Evolutionary conservation across 2,113 vertebrate genomes (phyloP), one percentile per base, ranked within the genome.

Genomic region (Seriola dumerili): DNA sequence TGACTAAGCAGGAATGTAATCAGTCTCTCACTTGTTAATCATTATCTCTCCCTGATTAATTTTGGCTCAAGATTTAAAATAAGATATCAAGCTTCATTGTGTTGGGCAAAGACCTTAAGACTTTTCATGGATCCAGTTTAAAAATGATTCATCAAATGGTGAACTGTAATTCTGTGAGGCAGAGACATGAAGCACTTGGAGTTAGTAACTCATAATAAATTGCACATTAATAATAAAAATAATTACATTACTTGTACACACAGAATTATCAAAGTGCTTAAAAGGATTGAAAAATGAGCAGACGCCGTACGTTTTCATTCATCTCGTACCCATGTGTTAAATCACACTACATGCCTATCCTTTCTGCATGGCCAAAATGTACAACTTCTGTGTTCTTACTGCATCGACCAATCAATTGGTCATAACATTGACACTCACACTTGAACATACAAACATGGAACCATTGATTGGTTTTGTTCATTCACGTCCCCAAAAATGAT

Each of bases 11-110:
- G 78, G 42, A 81, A 85, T 76, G 87, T 90, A 91, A 91, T 92
- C 90, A 89, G 85, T 76, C 79, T 78, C 85, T 88, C 76, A 83
- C 87, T 92, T 90, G 80, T 87, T 90, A 83, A 91, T 93, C 87
- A 89, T 92, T 87, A 91, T 85, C 82, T 80, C 58, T 68, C 73
- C 78, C 78, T 90, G 89, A 92, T 91, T 92, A 86, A 88, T 87
- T 92, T 93, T 87, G 77, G 79, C 80, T 88, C 68, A 72, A 85
- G 89, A 91, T 92, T 87, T 88, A 74, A 87, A 90, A 86, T 78
- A 85, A 90, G 87, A 88, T 87, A 87, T 89, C 80, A 87, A 68
- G 84, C 84, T 65, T 81, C 70, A 83, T 81, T 84, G 72, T 87
- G 84, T 21, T 68, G 12, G 48, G 69, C 72, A 61, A 50, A 86